Evolutionary conservation across 2,113 vertebrate species (phyloP).

Genomic region (Odobenus rosmarus): DNA sequence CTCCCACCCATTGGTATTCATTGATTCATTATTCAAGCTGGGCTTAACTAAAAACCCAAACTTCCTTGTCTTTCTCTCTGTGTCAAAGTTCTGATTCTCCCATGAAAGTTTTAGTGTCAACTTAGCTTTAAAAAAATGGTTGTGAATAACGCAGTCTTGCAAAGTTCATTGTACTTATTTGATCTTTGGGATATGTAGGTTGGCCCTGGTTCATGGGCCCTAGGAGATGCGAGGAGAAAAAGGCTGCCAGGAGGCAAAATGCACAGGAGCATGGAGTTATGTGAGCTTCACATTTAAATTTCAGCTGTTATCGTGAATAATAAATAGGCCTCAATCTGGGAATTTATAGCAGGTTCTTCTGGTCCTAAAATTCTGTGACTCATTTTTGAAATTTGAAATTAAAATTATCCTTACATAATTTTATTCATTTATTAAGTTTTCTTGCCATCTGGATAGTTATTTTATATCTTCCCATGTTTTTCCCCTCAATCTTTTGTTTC

Average conservation of each 20-base stretch:
- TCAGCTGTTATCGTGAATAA: conserved; percentile 46
- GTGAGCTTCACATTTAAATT: conserved; percentile 24
- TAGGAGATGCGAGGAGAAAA: not conserved
- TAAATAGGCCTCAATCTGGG: conserved; percentile 41
- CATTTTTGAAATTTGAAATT: conserved; percentile 72
- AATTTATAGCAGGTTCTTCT: conserved; percentile 19
- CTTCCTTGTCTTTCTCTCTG: not conserved
- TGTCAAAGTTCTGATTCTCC: conserved; percentile 33
- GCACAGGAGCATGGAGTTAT: not conserved
- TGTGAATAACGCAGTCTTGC: not conserved
- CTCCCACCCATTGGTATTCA: not conserved
- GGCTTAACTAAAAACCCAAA: conserved; percentile 4
- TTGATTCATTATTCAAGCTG: conserved; percentile 33
- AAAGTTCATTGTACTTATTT: conserved; percentile 49
- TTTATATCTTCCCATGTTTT: conserved; percentile 40
- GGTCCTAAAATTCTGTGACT: conserved; percentile 57
- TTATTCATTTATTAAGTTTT: conserved; percentile 60
- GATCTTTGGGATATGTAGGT: not conserved
- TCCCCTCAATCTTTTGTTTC: conserved; percentile 50
- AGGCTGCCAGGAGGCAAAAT: not conserved
- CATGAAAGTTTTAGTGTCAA: not conserved
- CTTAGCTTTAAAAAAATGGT: conserved; percentile 1
- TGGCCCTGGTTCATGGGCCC: not conserved
- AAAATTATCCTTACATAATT: conserved; percentile 67
- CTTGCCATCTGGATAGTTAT: conserved; percentile 61